These are phyloP conservation scores for Chromoteleia sp. DNA, from an alignment of 2,888 invertebrate species.

Conservation along the genomic window DNA sequence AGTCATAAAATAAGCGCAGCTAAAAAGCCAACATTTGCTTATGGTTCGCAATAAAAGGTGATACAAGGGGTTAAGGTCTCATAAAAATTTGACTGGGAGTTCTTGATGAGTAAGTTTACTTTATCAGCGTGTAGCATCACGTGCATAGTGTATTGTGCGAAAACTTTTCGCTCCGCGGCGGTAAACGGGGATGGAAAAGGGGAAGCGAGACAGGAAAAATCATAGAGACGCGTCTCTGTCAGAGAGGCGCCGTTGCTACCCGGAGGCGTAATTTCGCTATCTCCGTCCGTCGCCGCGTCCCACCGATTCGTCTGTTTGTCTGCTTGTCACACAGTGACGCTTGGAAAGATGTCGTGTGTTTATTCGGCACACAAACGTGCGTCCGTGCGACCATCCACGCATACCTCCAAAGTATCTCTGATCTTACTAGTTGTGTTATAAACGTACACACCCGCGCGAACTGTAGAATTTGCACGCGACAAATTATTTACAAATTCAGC, in stretches of 20 bases:
- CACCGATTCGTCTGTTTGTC: slow-evolving; percentile 72
- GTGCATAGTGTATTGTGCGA: slow-evolving; percentile 47
- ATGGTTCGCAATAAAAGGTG: no score
- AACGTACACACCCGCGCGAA: not conserved
- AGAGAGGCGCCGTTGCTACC: slow-evolving; percentile 73
- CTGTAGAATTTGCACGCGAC: no score
- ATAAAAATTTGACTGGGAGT: no score
- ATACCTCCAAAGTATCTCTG: slow-evolving; percentile 25
- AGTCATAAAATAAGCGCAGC: no score
- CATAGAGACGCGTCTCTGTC: slow-evolving; percentile 67
- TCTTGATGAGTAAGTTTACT: not conserved
- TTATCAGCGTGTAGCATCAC: slow-evolving; percentile 58
- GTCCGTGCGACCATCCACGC: not conserved
- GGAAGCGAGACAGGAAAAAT: slow-evolving; percentile 52
- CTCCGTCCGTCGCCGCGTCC: slow-evolving; percentile 69
- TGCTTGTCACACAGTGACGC: slow-evolving; percentile 65
- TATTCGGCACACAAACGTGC: slow-evolving; percentile 35
- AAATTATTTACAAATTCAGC: not conserved
- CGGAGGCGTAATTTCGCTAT: slow-evolving; percentile 77
- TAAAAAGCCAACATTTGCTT: no score
- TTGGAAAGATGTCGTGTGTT: slow-evolving; percentile 55
- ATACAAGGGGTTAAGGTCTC: no score
- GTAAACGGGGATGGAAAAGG: slow-evolving; percentile 75
- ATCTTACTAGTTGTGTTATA: slow-evolving; percentile 24
- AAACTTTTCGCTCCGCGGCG: slow-evolving; percentile 69